These are phyloP conservation scores for Prunella fulvescens DNA, from an alignment of 2,113 vertebrate species.

Conservation along the genomic window DNA sequence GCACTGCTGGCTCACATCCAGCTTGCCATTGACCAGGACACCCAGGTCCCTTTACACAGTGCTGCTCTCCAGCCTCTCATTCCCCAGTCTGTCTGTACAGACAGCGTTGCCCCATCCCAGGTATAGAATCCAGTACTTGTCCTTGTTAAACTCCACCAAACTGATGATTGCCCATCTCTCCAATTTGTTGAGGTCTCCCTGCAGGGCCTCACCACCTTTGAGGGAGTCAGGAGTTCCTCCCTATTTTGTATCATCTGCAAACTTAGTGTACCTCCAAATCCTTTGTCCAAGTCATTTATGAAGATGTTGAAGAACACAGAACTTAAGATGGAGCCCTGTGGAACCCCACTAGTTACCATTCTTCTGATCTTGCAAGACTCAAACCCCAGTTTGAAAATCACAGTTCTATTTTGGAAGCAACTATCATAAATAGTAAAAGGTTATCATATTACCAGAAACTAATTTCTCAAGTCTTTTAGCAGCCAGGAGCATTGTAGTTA, in stretches of 20 bases:
- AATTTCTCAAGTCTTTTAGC: not conserved
- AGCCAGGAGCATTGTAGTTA: not conserved
- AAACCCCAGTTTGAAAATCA: not conserved
- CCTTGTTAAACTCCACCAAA: not conserved
- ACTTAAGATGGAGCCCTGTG: not conserved
- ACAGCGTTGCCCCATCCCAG: not conserved
- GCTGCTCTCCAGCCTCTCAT: not conserved
- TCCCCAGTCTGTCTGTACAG: not conserved
- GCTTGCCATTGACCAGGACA: accelerated
- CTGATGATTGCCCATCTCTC: not conserved
- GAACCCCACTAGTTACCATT: not conserved
- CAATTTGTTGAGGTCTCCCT: not conserved
- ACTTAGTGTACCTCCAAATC: not conserved
- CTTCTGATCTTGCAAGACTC: not conserved
- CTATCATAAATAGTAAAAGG: not conserved
- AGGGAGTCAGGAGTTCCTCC: not conserved
- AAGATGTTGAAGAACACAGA: not conserved
- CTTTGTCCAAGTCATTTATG: not conserved
- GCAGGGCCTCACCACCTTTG: not conserved
- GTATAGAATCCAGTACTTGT: not conserved
- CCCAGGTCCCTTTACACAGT: not conserved
- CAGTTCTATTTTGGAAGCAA: not conserved
- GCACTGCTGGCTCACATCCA: not conserved
- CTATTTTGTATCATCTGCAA: not conserved
- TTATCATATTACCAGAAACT: not conserved